These are phyloP conservation scores for Heteromurus nitidus DNA, from an alignment of 2,888 invertebrate species.

Conservation along the genomic window DNA sequence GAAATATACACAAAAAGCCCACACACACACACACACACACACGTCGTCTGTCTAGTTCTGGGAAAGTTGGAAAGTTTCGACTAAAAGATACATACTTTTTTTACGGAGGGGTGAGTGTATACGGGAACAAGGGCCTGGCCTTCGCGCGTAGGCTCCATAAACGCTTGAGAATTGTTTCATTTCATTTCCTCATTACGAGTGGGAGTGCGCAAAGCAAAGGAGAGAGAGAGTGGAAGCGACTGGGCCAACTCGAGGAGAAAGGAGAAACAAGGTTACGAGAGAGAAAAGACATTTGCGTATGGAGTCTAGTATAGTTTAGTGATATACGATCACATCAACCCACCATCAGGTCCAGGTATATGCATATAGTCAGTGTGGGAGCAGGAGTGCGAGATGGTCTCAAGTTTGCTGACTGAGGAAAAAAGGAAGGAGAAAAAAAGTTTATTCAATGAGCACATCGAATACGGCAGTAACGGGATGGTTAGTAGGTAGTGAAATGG, in stretches of 20 bases:
- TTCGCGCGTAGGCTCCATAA: constrained; percentile 25
- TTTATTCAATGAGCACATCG: constrained; percentile 7
- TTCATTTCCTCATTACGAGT: constrained; percentile 59
- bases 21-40: no score
- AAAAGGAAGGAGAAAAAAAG: constrained; percentile 15
- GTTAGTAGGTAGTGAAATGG: constrained; percentile 30
- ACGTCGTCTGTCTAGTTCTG: no score
- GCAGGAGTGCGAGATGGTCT: background rate
- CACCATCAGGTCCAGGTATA: background rate
- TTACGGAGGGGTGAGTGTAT: no score
- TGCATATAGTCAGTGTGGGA: background rate
- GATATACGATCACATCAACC: background rate
- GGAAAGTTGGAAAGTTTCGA: no score
- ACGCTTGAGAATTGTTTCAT: constrained; percentile 53
- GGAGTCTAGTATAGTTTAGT: background rate
- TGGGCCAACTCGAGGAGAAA: no score
- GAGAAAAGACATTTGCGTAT: background rate
- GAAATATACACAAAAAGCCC: no score
- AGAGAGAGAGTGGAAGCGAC: background rate
- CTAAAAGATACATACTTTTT: no score
- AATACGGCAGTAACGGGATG: constrained; percentile 29
- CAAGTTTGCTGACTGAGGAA: background rate
- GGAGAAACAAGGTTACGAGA: background rate
- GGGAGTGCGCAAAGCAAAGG: background rate
- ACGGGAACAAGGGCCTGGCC: background rate